Conservation (phyloP, 2,888 invertebrate genomes). For the Byasa hedistus region DNA sequence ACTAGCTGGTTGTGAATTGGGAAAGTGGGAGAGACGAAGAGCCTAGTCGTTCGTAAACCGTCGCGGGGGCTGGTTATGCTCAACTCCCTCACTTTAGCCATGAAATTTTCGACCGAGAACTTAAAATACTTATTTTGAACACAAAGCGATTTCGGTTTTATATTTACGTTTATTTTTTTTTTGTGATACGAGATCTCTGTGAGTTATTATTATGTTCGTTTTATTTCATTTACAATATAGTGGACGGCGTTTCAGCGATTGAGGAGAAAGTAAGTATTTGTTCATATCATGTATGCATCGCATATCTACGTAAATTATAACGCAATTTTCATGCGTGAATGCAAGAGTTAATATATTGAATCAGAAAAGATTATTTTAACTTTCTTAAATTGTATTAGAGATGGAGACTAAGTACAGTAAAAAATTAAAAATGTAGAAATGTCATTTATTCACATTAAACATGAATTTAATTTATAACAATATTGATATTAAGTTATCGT, state of each 20-base stretch:
- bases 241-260: slow-evolving; percentile 4
- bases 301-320: not conserved
- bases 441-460: no score
- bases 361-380: not conserved
- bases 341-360: not conserved
- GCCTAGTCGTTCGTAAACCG: slow-evolving; percentile 24
- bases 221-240: slow-evolving; percentile 18
- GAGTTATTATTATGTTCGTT: slow-evolving; percentile 11
- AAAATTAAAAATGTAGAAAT: no score
- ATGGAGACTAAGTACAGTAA: not conserved
- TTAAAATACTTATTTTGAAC: slow-evolving; percentile 18
- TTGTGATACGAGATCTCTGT: slow-evolving; percentile 13
- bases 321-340: not conserved
- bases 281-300: slow-evolving; percentile 1
- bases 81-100: slow-evolving; percentile 16
- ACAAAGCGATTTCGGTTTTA: slow-evolving; percentile 4
- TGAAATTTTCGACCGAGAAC: slow-evolving; percentile 27
- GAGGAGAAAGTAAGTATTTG: slow-evolving; percentile 20
- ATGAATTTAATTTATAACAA: no score
- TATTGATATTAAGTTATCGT: no score
- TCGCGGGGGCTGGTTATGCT: slow-evolving; percentile 20
- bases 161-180: slow-evolving; percentile 11
- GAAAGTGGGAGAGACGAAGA: slow-evolving; percentile 22
- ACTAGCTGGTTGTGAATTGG: slow-evolving; percentile 13
- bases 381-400: no score